Evolutionary conservation across 1,140 invertebrate genomes (phyloP).

Genomic region (Chrysopa pallens): DNA sequence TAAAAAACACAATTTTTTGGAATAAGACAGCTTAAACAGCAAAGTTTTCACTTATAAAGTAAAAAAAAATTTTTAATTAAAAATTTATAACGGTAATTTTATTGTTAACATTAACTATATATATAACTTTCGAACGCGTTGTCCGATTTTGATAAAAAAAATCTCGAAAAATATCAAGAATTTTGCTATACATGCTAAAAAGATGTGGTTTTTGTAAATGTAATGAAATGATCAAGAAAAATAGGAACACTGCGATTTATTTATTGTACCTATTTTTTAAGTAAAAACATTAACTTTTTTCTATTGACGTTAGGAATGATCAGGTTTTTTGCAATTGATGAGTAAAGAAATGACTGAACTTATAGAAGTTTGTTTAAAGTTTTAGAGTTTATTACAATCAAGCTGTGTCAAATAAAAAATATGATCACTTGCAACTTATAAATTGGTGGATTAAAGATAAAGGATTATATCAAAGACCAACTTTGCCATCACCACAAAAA

Average conservation of each 20-base stretch:
- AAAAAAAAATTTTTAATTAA: no score
- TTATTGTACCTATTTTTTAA: neutral
- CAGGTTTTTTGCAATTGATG: neutral
- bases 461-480: slow-evolving; percentile 36
- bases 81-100: no score
- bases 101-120: no score
- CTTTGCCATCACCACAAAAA: slow-evolving; percentile 30
- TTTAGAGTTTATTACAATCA: slow-evolving; percentile 50
- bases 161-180: no score
- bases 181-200: no score
- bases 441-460: slow-evolving; percentile 44
- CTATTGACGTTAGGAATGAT: neutral
- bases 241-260: neutral
- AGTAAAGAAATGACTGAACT: no score
- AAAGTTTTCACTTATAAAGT: no score
- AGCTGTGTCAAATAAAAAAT: slow-evolving; percentile 28
- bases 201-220: no score
- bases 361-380: slow-evolving; percentile 15
- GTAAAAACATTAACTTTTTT: neutral
- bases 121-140: no score
- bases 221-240: neutral
- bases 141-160: no score
- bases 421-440: slow-evolving; percentile 33
- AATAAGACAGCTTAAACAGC: no score
- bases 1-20: no score